Conservation (phyloP, 1,140 invertebrate genomes). For the Sycophila sp. region DNA sequence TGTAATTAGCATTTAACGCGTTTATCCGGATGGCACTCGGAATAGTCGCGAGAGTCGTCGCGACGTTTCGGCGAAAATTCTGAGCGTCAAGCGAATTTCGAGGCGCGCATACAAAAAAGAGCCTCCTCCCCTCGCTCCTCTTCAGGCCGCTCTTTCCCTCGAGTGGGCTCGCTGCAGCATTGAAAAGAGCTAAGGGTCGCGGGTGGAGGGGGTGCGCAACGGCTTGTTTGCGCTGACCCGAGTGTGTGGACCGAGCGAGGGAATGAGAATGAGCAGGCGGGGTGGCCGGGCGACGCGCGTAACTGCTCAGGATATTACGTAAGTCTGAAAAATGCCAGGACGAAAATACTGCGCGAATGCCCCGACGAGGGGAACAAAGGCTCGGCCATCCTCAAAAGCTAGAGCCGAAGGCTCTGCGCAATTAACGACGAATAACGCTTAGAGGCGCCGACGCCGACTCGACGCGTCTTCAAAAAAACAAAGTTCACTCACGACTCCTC, state of each 20-base stretch:
- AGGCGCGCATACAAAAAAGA: too few species aligned
- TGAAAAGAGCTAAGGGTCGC: constrained; percentile 34
- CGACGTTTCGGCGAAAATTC: constrained; percentile 24
- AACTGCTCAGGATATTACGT: constrained; percentile 61
- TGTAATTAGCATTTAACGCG: constrained; percentile 29
- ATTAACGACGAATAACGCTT: constrained; percentile 58
- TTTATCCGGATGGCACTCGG: background rate
- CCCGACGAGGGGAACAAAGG: constrained; percentile 54
- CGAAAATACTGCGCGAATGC: constrained; percentile 57
- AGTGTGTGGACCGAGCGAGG: constrained; percentile 35
- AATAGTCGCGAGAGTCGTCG: background rate
- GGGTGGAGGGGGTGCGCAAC: constrained; percentile 4
- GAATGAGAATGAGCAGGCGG: constrained; percentile 38
- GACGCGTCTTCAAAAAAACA: background rate
- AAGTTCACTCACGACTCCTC: background rate
- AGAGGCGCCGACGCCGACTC: constrained; percentile 3
- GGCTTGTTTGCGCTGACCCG: constrained; percentile 7
- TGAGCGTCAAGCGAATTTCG: background rate
- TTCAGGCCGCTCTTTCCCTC: background rate
- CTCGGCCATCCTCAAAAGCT: constrained; percentile 54
- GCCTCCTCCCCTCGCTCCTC: background rate
- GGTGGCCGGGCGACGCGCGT: constrained; percentile 27
- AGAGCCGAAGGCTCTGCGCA: constrained; percentile 57
- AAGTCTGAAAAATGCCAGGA: constrained; percentile 58
- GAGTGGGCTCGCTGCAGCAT: background rate